A percentile compares a stretch with the other conserved stretches of the same genome.
Evolutionary conservation across 2,797 vertebrate genomes (phyloP).

Genomic region (Picus viridis): DNA sequence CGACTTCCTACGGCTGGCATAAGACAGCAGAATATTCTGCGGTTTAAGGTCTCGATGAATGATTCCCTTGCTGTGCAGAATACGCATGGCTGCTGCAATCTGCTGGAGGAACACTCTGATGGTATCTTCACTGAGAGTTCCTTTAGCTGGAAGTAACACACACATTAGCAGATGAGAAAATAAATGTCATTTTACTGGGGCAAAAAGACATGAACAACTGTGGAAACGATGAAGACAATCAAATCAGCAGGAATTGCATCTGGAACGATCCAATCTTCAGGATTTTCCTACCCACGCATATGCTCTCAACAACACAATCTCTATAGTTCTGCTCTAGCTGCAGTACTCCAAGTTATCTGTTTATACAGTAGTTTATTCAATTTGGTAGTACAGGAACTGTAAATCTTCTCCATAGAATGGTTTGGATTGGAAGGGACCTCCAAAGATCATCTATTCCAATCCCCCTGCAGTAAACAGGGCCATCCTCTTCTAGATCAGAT

Average conservation of each 20-base stretch:
- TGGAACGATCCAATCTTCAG: not conserved
- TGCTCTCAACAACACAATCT: not conserved
- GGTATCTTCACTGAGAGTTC: constrained; percentile 94
- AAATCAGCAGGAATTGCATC: not conserved
- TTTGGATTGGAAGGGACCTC: too few relatives aligned
- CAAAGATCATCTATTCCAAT: too few relatives aligned
- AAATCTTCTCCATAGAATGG: not conserved
- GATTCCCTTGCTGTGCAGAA: constrained; percentile 94
- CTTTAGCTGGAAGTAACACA: constrained; percentile 84
- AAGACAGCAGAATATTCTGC: constrained; percentile 94
- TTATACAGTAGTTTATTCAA: not conserved
- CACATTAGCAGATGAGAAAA: not conserved
- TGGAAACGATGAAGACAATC: not conserved
- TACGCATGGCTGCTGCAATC: constrained; percentile 94
- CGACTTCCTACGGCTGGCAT: constrained; percentile 87
- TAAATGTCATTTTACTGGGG: not conserved
- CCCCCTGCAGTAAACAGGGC: too few relatives aligned
- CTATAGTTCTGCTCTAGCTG: not conserved
- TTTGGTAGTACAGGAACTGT: not conserved
- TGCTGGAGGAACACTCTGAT: constrained; percentile 95
- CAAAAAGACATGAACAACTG: not conserved
- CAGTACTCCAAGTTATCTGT: not conserved
- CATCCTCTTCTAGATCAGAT: too few relatives aligned
- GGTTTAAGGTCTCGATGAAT: constrained; percentile 97
- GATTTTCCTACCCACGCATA: not conserved